Evolutionary conservation across 2,888 invertebrate genomes (phyloP), one percentile per base, ranked within the genome.

Genomic region (Pristionchus japonicus): DNA sequence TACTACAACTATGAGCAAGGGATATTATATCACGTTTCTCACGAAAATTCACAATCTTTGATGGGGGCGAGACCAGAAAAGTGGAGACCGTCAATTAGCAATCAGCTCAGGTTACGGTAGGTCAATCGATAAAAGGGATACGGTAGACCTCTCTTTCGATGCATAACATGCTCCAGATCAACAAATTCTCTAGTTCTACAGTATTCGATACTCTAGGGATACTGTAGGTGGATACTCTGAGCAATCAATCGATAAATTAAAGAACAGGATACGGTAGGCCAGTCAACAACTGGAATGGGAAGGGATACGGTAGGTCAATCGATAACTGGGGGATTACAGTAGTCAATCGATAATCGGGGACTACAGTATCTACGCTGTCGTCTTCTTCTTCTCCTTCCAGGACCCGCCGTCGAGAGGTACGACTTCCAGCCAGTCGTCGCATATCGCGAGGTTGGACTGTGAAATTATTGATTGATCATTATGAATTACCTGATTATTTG

Each of bases 341-440:
- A n/a, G n/a, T n/a, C n/a, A 31, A 40, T 43, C 74, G 40, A 40
- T 43, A 74, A n/a, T n/a, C n/a, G n/a, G n/a, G n/a, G n/a, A n/a
- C n/a, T n/a, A n/a, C n/a, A n/a, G n/a, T n/a, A 40, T 82, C 31
- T 82, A 82, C 3, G 49, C 82, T 6, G 49, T 82, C n/a, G n/a
- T n/a, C n/a, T 57, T 34, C 61, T 61, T 86, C 57, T 74, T 77
- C 61, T 89, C 86, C 84, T 90, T 91, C 94, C 94, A 94, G 37
- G 91, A 89, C 11, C 91, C 91, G 23, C 94, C 94, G 88, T 94
- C 92, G 52, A 94, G 88, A 31, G 90, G 91, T 9, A 94, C 91
- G 23, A 83, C 86, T 82, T 94, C 94, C 6, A 94, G 88, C 94
- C 94, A 94, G 88, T 94, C 94, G 84, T 94, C 94, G 77, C 93